Base-by-base conservation (phyloP, 1,140 invertebrate genomes). In the Solenopsis invicta region DNA sequence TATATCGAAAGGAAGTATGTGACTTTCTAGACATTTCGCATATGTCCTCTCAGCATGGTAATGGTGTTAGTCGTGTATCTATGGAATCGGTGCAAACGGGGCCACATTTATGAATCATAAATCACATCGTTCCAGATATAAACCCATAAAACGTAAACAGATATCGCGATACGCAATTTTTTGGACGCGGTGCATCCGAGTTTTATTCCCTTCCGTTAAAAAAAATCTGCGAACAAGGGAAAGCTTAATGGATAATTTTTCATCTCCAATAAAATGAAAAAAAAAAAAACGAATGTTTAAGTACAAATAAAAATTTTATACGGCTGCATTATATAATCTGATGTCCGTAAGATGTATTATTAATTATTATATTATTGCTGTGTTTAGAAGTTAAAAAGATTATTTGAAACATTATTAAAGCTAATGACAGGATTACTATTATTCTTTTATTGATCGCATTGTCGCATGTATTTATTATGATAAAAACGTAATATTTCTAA, bases 21-120 rank as follows among this genome's bases (percentile, higher is more conserved):
- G 2, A 81, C 13, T 41, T 72, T 4, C 34, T 0, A 5, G 9
- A n/a, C n/a, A 61, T 10, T 69, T 45, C 24, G 21, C 24, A 59
- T 59, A 34, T 9, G 29, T 45, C n/a, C 12, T 48, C 61, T 78
- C 37, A n/a, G 50, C 41, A 12, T 67, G 74, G 76, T 76, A 76
- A 84, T 71, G 34, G 69, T n/a, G 18, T 81, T 41, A 41, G 24
- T 6, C 78, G 8, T 74, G 13, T 87, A 87, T 87, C 71, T 85
- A 85, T 87, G 62, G 86, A 84, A 87, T 87, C 41, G 86, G 45
- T 50, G 37, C 29, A 29, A 4, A 45, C 34, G 10, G 34, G 2
- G 4, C 4, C 52, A 84, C 78, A 41, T 87, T 87, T 85, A 87
- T 87, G 80, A 87, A 41, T 85, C 86, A 75, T 87, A 87, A 87